Evolutionary conservation across 1,140 invertebrate species (phyloP), one percentile per base, ranked within the genome.

Genomic region (Drosophila punjabiensis): DNA sequence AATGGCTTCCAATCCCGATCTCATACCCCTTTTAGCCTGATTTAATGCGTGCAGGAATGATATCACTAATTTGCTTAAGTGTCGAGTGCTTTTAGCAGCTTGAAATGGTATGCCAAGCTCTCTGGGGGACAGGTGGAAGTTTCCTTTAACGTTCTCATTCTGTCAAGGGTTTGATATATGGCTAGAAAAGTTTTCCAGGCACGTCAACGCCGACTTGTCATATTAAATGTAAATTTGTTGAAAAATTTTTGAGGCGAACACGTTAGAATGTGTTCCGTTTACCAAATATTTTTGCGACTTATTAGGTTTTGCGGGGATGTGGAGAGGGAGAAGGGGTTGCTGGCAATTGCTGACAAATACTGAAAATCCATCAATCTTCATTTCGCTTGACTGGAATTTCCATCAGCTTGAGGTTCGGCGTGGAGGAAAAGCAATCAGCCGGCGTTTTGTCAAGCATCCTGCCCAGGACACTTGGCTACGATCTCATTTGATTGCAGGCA

Each of bases 161-260:
- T 37, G 55, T 18, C 33, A 52, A 35, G 24, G 20, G n/a, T 30
- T n/a, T 67, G 69, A 73, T 73, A 33, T 48, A 59, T 39, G 53
- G 43, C 35, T 39, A 18, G 39, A 11, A 47, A 53, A 39, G 20
- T 61, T 60, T 52, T 20, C 13, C 50, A 14, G 37, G 67, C 77
- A 79, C 66, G 60, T 79, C 41, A 79, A 28, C 30, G 53, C 35
- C 60, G 48, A 16, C 47, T 76, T 74, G 56, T 66, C 85, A 76
- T 74, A 82, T 89, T 82, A 85, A 90, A 90, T 90, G 86, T 75
- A 90, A 90, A 89, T 89, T 82, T 77, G 80, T 66, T 65, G 32
- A 50, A 69, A 65, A 74, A 82, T 47, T 87, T 52, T 30, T 45
- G 41, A 37, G 43, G 41, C 56, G 28, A 70, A 76, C 76, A 88